A percentile compares a stretch with the other conserved stretches of the same genome.
Conservation (phyloP, 2,888 invertebrate genomes). For the Cephus runcator region DNA sequence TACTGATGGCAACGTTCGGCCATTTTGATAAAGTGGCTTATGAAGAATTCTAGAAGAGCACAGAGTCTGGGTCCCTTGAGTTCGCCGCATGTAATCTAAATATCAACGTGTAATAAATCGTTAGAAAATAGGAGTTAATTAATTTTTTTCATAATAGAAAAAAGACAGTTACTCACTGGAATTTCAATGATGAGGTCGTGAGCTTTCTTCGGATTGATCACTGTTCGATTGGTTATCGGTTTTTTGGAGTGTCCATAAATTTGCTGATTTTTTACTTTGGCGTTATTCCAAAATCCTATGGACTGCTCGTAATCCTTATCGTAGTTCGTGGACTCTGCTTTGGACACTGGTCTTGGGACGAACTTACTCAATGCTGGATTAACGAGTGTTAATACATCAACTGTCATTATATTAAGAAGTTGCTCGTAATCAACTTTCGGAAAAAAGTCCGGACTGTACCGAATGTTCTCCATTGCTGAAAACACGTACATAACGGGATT, state of each 20-base stretch:
- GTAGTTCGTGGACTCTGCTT: neutral
- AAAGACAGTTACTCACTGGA: conserved; percentile 39
- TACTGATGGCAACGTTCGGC: conserved; percentile 74
- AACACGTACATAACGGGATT: conserved; percentile 79
- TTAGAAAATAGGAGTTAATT: neutral
- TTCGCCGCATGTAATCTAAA: conserved; percentile 61
- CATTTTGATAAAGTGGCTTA: conserved; percentile 78
- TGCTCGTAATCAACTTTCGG: conserved; percentile 72
- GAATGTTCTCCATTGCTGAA: conserved; percentile 76
- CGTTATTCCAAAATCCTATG: conserved; percentile 45
- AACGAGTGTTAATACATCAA: conserved; percentile 42
- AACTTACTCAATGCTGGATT: conserved; percentile 40
- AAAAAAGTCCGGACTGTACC: conserved; percentile 74
- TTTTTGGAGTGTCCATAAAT: conserved; percentile 23
- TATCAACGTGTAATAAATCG: neutral
- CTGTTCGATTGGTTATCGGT: conserved; percentile 37
- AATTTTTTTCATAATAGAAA: neutral
- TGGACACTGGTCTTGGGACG: neutral
- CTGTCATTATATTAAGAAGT: conserved; percentile 71
- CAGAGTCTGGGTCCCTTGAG: conserved; percentile 72
- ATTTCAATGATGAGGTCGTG: conserved; percentile 57
- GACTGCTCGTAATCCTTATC: conserved; percentile 23
- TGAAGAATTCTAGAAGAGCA: conserved; percentile 76
- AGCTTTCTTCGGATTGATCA: conserved; percentile 46
- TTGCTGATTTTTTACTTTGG: conserved; percentile 30